These are phyloP conservation scores for Melanaphis sacchari DNA, from an alignment of 1,140 invertebrate species.

Conservation along the genomic window DNA sequence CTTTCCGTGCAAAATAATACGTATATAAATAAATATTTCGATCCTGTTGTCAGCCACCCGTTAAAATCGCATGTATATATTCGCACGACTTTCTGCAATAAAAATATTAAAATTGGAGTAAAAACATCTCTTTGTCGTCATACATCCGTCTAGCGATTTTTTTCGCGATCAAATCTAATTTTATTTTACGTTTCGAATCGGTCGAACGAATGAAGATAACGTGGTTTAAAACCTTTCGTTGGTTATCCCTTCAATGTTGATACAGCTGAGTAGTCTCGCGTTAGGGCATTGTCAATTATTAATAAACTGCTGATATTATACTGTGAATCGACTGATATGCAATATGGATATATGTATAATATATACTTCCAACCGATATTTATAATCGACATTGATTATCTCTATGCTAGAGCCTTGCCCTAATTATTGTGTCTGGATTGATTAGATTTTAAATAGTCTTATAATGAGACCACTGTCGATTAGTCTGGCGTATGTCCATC, in stretches of 20 bases:
- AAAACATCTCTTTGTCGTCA: background rate
- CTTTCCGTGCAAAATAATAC: too few species aligned
- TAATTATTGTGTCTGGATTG: background rate
- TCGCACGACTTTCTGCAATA: background rate
- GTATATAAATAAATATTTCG: conserved; percentile 37
- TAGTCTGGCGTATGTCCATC: background rate
- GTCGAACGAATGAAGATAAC: background rate
- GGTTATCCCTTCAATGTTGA: too few species aligned
- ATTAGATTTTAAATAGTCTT: background rate
- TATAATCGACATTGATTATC: background rate
- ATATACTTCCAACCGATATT: background rate
- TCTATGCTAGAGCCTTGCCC: background rate
- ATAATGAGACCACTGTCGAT: background rate
- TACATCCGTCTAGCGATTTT: background rate
- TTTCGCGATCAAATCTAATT: background rate
- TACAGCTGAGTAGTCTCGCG: background rate
- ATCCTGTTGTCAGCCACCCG: conserved; percentile 27
- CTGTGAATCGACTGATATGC: background rate
- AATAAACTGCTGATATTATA: background rate
- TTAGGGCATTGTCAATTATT: background rate
- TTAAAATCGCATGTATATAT: background rate
- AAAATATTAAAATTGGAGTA: background rate
- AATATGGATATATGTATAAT: background rate
- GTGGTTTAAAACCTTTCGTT: background rate
- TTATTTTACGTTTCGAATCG: background rate